Evolutionary conservation across 2,888 invertebrate genomes (phyloP), one percentile per base, ranked within the genome.

Genomic region (Spatulosminthurus flaviceps): DNA sequence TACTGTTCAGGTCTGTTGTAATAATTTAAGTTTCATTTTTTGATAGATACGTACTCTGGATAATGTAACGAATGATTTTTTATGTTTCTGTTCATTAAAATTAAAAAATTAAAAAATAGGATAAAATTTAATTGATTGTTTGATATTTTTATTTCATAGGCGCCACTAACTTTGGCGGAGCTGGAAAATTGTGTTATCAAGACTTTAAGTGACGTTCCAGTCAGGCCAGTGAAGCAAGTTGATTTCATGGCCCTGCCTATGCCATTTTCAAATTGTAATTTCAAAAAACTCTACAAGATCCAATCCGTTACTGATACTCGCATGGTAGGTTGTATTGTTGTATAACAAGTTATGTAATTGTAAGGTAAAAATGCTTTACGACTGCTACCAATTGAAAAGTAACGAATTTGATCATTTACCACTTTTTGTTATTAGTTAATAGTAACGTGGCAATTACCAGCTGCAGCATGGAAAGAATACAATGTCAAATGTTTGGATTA

Each of bases 221-320:
- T 1, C 9, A 28, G 60, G 29, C 19, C 16, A 4, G 41, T 11
- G 16, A 11, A 69, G n/a, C 16, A 70, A 24, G 11, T 69, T 28
- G 26, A 29, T 19, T 28, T 77, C 19, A 19, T 43, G 5, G 60
- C 7, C 5, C 28, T 70, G n/a, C 76, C 77, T 9, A 41, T 42
- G 43, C 77, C 77, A 43, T 77, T 77, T 69, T 77, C n/a, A 11
- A 77, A 77, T 51, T 13, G n/a, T 1, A 70, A 42, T 29, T 77
- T 77, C 26, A 43, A 28, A 5, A 67, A 69, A 29, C 24, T 77
- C 51, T 77, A 70, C 60, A 77, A 22, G 34, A 19, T 77, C 11
- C 7, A 43, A 16, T 19, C 77, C 5, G 51, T 34, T 0, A 51
- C 77, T 16, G 19, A 77, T 11, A 24, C 51, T n/a, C n/a, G 60